Evolutionary conservation across 2,797 vertebrate genomes (phyloP).

Genomic region (Labroides dimidiatus): DNA sequence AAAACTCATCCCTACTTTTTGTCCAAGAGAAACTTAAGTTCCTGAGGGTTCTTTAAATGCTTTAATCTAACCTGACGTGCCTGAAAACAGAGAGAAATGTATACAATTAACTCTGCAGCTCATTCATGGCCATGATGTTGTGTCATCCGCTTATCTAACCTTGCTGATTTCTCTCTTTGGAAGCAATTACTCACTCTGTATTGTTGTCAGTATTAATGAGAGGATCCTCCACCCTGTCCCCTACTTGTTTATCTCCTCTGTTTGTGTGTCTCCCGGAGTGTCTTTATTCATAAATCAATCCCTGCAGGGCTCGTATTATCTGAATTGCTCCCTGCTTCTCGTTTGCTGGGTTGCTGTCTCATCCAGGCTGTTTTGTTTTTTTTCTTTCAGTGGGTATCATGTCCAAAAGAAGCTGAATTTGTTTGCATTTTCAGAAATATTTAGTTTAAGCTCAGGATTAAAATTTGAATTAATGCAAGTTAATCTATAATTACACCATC

Average conservation of each 20-base stretch:
- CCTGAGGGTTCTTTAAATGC: background rate
- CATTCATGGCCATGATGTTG: background rate
- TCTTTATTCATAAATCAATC: constrained; percentile 29
- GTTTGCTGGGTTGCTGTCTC: background rate
- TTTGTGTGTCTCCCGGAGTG: constrained; percentile 1
- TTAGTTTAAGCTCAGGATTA: background rate
- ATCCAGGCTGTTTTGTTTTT: background rate
- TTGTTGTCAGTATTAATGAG: background rate
- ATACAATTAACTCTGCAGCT: background rate
- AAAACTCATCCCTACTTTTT: too few species aligned
- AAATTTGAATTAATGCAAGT: too few species aligned
- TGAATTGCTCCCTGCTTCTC: constrained; percentile 9
- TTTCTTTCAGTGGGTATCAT: background rate
- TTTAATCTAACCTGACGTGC: background rate
- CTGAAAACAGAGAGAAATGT: background rate
- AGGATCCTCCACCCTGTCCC: background rate
- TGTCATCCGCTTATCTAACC: background rate
- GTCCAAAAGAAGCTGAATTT: background rate
- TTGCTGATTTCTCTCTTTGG: constrained; percentile 3
- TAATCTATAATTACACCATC: too few species aligned
- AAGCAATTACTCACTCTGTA: constrained; percentile 17
- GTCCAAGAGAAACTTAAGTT: too few species aligned
- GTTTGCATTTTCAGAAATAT: background rate
- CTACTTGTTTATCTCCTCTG: background rate
- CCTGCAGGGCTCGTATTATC: constrained; percentile 13